Percentiles rank a stretch among this genome's conserved stretches.
phyloP scores from a whole-genome alignment of 2,113 vertebrate species.

The Hippoglossus stenolepis region DNA sequence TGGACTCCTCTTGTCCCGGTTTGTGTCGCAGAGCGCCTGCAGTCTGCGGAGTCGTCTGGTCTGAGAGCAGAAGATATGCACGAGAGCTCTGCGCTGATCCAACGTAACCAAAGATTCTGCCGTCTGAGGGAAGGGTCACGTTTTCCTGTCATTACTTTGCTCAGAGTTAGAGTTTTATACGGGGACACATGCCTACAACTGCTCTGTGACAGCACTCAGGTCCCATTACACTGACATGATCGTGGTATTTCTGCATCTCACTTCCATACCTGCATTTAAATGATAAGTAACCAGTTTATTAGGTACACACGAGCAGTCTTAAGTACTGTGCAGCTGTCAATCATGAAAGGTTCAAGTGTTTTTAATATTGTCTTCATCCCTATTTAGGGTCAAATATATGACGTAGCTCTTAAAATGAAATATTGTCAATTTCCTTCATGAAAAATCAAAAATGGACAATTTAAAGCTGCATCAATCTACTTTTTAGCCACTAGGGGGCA shows the following conservation, averaged over 20 bases:
- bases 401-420: too few relatives aligned
- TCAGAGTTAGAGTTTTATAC: not conserved
- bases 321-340: too few relatives aligned
- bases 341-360: too few relatives aligned
- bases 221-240: not conserved
- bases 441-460: too few relatives aligned
- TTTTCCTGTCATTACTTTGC: not conserved
- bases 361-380: too few relatives aligned
- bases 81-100: not conserved
- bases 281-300: not conserved
- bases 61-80: not conserved
- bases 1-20: constrained; percentile 55
- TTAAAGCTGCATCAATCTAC: too few relatives aligned
- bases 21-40: constrained; percentile 22
- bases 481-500: too few relatives aligned
- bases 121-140: not conserved
- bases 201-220: constrained; percentile 9
- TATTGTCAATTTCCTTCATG: too few relatives aligned
- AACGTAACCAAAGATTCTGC: not conserved
- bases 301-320: not conserved
- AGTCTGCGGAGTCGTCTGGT: constrained; percentile 10
- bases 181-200: not conserved
- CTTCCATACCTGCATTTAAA: not conserved
- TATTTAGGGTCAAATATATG: too few relatives aligned
- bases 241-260: constrained; percentile 2